Percentiles rank a stretch among this genome's conserved stretches.
Evolutionary conservation across 1,140 invertebrate species (phyloP).

Genomic region (Bombus vancouverensis): DNA sequence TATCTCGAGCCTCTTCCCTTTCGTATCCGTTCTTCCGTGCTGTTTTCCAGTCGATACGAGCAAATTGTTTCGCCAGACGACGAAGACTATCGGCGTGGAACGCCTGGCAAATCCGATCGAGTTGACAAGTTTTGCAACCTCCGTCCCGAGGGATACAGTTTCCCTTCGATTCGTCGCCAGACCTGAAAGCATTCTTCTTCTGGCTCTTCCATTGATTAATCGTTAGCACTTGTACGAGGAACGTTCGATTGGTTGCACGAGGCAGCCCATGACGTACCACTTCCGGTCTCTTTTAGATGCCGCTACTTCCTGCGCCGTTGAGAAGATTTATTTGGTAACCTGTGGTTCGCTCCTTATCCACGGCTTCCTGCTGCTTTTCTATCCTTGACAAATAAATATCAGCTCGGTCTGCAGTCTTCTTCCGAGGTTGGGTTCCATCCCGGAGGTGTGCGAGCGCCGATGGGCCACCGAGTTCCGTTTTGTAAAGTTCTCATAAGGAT

Average conservation of each 20-base stretch:
- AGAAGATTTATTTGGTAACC: not conserved
- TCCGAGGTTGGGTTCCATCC: not conserved
- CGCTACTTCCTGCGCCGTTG: not conserved
- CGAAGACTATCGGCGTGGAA: not conserved
- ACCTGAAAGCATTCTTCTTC: not conserved
- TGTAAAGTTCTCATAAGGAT: not conserved
- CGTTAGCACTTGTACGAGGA: not conserved
- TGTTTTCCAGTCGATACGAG: not conserved
- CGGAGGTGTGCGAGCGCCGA: not conserved
- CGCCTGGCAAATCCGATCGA: not conserved
- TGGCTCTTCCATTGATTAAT: not conserved
- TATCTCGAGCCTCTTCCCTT: not conserved
- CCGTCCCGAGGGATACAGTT: not conserved
- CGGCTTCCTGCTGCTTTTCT: not conserved
- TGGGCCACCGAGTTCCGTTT: not conserved
- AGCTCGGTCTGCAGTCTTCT: not conserved
- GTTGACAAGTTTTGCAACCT: not conserved
- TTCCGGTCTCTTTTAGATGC: constrained; percentile 64
- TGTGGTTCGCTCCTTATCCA: constrained; percentile 16
- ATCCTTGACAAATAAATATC: not conserved
- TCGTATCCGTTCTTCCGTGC: not conserved
- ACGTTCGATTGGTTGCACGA: constrained; percentile 41
- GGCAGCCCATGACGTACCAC: constrained; percentile 72
- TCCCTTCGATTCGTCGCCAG: not conserved
- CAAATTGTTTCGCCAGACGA: constrained; percentile 5